Percentiles rank a stretch among this genome's conserved stretches.
Conservation (phyloP, 1,140 invertebrate species). For the Leptinotarsa defecta region DNA sequence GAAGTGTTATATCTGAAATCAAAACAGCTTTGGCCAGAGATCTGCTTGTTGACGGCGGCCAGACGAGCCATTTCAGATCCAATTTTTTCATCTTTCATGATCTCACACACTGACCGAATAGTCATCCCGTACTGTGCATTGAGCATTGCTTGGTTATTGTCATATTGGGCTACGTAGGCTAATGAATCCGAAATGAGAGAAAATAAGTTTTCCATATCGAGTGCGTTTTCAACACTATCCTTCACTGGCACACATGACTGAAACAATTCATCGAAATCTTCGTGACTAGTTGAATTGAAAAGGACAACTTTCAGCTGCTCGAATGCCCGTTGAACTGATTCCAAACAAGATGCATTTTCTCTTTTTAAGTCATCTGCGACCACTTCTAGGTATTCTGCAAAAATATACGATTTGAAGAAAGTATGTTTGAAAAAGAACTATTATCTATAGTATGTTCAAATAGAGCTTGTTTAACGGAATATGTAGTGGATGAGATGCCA, state of each 20-base stretch:
- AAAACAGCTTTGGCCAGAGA: conserved; percentile 74
- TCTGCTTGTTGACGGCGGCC: conserved; percentile 72
- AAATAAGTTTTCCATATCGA: conserved; percentile 81
- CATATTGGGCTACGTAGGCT: conserved; percentile 88
- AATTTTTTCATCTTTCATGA: conserved; percentile 69
- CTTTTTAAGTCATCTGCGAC: too few relatives aligned
- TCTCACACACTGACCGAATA: conserved; percentile 75
- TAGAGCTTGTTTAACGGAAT: too few relatives aligned
- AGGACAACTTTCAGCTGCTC: not conserved
- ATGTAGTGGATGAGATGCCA: too few relatives aligned
- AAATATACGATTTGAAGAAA: too few relatives aligned
- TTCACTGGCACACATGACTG: conserved; percentile 79
- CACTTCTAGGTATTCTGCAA: too few relatives aligned
- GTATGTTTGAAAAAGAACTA: too few relatives aligned
- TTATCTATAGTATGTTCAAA: too few relatives aligned
- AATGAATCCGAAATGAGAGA: conserved; percentile 81
- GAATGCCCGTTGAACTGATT: too few relatives aligned
- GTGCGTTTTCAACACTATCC: conserved; percentile 60
- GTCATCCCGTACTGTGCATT: conserved; percentile 68
- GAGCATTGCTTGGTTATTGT: conserved; percentile 82
- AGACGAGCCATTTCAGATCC: conserved; percentile 70
- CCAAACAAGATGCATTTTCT: too few relatives aligned
- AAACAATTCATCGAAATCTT: conserved; percentile 68
- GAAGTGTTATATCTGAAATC: conserved; percentile 83
- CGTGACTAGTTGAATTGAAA: conserved; percentile 59